Base-by-base conservation (phyloP, 2,797 vertebrate species). In the Enteromius mattozi region DNA sequence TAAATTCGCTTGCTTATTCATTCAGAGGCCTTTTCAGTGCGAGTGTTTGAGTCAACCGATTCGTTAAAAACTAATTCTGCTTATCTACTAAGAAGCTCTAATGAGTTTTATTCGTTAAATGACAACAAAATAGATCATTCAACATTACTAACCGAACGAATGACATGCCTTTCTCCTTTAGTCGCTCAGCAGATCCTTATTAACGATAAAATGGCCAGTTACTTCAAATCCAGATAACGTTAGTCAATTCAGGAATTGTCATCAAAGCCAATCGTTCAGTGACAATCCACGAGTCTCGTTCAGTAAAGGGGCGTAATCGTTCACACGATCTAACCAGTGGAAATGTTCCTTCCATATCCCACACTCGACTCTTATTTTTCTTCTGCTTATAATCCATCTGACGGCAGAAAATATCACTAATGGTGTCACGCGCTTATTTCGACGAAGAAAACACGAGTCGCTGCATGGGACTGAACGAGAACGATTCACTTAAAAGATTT, bases 401-500 rank as follows among this genome's bases (percentile, higher is more conserved):
- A 74, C 4, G 2, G 6, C 17, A 33, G 27, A 19, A 75, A 51
- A 54, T 5, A 17, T 2, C 3, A 21, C 49, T 21, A 76, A 76
- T 37, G 12, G 49, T n/a, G 33, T 37, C 12, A 56, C 33, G 19
- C 10, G 49, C 19, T 56, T 14, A n/a, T 12, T 54, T 35, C 9
- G 70, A 75, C 3, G 72, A 75, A 13, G 47, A 35, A 54, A 74
- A 54, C 5, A 74, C 47, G 71, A 54, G 40, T 71, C 69, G 17
- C 6, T 17, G 69, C 69, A 72, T 30, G n/a, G n/a, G 33, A 56
- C 2, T 16, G 30, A 76, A 59, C 74, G 19, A 75, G 19, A 75
- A 75, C 51, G 33, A 76, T 37, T 76, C 74, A n/a, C 13, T 21
- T 76, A 40, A 59, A 37, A 24, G 21, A 76, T 56, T 76, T 40